Base-by-base conservation (phyloP, 92 coral and sea anemone species). In the Umimayanthus chanpuru region DNA sequence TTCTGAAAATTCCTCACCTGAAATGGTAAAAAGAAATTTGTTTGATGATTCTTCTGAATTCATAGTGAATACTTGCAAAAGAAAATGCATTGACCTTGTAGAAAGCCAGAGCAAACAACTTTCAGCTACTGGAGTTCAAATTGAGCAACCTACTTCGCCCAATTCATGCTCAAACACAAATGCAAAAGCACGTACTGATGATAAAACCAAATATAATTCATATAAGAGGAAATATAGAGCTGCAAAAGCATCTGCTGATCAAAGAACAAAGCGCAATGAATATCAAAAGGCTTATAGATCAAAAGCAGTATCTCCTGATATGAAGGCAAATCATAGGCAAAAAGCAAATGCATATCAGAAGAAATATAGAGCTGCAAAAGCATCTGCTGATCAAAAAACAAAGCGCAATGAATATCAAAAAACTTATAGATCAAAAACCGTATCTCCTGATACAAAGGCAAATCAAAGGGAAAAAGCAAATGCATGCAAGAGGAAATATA, bases 181-280 rank as follows among this genome's bases (percentile, higher is more conserved):
- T 80, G 20, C 71, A 23, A 80, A 53, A 28, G 89, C 82, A 50
- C 26, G 74, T 56, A 39, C 75, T 40, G 41, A 56, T 28, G 23
- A 78, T 4, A 87, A 80, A 38, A 39, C 44, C 10, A 77, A 28
- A 43, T 55, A 87, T 12, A 78, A 38, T 43, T 47, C 67, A 86
- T 76, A 86, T 40, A 73, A 29, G 82, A 75, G 73, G 44, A 41
- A 85, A 30, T 86, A 28, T 49, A 73, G 89, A 86, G 30, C 50
- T 75, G 68, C 83, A 70, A 86, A 86, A 6, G 82, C 82, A 49
- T 86, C 89, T 87, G 47, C 64, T 28, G 76, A 87, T 43, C 76
- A 47, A 65, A 87, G 53, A 44, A 29, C 90, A 87, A 87, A 79
- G 38, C 81, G 32, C 10, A 76, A 55, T 56, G 70, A 47, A 64